A percentile compares a stretch with the other conserved stretches of the same genome.
These are phyloP conservation scores for Ormyrus nitidulus DNA, from an alignment of 2,888 invertebrate species.

Conservation along the genomic window DNA sequence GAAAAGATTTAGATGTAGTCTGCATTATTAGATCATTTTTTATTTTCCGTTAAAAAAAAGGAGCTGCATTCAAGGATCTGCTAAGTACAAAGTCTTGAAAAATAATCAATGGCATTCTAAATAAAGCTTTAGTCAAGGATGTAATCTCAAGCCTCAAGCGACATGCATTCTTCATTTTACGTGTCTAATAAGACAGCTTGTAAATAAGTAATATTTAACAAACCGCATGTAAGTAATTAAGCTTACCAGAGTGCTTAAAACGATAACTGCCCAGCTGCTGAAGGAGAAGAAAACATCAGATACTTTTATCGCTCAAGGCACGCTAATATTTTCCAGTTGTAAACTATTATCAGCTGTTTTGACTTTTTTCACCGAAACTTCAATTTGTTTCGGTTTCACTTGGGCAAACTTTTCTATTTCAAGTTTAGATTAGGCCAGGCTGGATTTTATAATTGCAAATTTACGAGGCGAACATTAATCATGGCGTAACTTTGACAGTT, in stretches of 20 bases:
- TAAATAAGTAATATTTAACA: neutral
- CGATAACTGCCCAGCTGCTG: constrained; percentile 37
- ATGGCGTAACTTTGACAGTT: constrained; percentile 12
- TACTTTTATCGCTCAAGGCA: constrained; percentile 46
- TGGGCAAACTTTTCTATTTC: neutral
- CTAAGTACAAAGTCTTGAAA: neutral
- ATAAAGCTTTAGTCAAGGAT: constrained; percentile 29
- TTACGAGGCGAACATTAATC: constrained; percentile 23
- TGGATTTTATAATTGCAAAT: constrained; percentile 33
- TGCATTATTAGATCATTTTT: neutral
- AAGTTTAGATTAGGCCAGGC: neutral
- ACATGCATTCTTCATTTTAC: neutral
- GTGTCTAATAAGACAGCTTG: neutral
- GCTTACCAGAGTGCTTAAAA: neutral
- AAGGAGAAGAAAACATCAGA: constrained; percentile 44
- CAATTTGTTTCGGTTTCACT: constrained; percentile 5
- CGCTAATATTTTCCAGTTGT: constrained; percentile 43
- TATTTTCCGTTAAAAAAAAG: neutral
- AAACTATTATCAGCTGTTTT: constrained; percentile 1
- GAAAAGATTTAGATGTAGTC: too few relatives aligned
- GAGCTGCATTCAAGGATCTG: neutral
- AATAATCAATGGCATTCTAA: constrained; percentile 42
- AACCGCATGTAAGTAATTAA: neutral
- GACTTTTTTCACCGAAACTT: neutral
- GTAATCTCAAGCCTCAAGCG: constrained; percentile 28